A percentile compares a stretch with the other conserved stretches of the same genome.
Conservation (phyloP, 37 sponge, comb jelly and placozoan genomes). For the Bolinopsis microptera region DNA sequence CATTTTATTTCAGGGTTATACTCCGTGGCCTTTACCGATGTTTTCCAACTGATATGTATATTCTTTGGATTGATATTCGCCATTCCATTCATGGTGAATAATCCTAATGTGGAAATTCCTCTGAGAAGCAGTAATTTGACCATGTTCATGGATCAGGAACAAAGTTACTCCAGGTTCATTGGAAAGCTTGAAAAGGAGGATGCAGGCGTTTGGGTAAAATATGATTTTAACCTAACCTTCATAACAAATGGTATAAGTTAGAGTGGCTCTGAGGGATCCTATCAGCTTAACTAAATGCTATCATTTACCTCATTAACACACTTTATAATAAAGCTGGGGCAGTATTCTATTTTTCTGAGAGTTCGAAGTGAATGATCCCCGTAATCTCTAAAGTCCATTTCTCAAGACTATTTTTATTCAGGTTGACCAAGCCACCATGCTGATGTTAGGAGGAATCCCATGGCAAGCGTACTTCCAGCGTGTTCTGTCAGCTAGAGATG, state of each 20-base stretch:
- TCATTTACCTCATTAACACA: too few relatives aligned
- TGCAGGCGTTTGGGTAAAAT: constrained; percentile 25
- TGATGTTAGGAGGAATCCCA: constrained; percentile 60
- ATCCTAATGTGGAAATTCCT: background rate
- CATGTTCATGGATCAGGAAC: background rate
- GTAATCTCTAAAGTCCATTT: too few relatives aligned
- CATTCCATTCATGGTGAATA: constrained; percentile 17
- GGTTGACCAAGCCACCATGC: constrained; percentile 59
- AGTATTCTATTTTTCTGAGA: too few relatives aligned
- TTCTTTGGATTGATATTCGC: constrained; percentile 22
- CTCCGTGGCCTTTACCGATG: constrained; percentile 57
- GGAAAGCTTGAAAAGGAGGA: background rate
- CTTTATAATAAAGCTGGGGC: too few relatives aligned
- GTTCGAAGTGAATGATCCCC: too few relatives aligned
- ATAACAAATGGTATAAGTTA: background rate
- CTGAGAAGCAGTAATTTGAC: constrained; percentile 2
- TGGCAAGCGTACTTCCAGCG: constrained; percentile 64
- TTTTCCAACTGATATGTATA: constrained; percentile 44
- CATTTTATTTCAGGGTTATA: background rate
- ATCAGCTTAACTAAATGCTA: too few relatives aligned
- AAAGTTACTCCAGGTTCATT: background rate
- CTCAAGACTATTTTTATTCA: too few relatives aligned
- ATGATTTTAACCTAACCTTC: background rate
- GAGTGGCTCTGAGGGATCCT: background rate
- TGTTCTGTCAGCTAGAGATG: constrained; percentile 24